Percentiles rank a stretch among this genome's conserved stretches.
Conservation (phyloP, 2,888 invertebrate genomes). For the Caenorhabditis sinica region DNA sequence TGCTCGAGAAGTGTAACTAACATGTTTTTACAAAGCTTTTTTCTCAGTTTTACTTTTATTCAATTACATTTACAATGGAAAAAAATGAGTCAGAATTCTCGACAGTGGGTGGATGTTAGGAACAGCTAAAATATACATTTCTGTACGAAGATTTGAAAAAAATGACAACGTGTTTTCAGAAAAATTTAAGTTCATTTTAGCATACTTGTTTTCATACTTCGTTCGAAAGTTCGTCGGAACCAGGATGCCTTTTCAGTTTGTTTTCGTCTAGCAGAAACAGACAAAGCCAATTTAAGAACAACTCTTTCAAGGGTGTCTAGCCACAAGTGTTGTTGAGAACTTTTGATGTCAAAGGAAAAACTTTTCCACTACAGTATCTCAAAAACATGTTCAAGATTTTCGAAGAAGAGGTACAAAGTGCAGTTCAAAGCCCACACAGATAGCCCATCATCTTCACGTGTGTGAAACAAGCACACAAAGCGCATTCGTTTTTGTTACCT, state of each 20-base stretch:
- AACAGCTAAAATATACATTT: background rate
- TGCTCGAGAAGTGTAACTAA: slow-evolving; percentile 28
- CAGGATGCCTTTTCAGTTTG: background rate
- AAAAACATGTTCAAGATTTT: background rate
- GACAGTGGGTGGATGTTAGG: background rate
- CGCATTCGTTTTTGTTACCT: slow-evolving; percentile 19
- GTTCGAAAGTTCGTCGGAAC: too few species aligned
- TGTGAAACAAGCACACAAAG: slow-evolving; percentile 7
- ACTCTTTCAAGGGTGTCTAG: background rate
- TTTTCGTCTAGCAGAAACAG: background rate
- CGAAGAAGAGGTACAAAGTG: background rate
- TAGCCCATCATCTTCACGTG: slow-evolving; percentile 6
- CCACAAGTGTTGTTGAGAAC: too few species aligned
- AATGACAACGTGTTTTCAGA: too few species aligned
- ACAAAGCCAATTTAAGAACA: background rate
- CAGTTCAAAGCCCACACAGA: slow-evolving; percentile 15
- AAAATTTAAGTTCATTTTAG: too few species aligned
- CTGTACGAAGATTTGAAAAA: background rate
- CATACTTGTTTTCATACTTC: too few species aligned
- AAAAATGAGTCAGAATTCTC: slow-evolving; percentile 1
- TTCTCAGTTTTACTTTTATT: slow-evolving; percentile 11
- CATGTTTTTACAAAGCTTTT: slow-evolving; percentile 33
- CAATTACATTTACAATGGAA: slow-evolving; percentile 12
- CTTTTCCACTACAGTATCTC: background rate
- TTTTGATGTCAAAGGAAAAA: too few species aligned